Evolutionary conservation across 2,888 invertebrate species (phyloP), one percentile per base, ranked within the genome.

Genomic region (Ectemnius continuus): DNA sequence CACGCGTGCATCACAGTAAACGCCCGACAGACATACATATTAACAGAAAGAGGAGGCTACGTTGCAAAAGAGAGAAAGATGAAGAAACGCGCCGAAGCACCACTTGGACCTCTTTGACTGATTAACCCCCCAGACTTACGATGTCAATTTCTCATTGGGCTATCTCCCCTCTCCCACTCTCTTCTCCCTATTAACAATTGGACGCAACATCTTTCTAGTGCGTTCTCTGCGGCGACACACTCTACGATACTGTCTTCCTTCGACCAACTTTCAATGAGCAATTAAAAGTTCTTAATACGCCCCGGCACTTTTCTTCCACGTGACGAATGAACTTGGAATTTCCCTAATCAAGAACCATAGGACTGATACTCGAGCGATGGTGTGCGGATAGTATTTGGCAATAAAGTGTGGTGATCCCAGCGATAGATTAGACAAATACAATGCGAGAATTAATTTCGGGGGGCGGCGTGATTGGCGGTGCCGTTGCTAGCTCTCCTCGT

Each of bases 21-120:
- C 8, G 23, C 28, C 57, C 47, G 59, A 59, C 67, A 66, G 61
- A 60, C 47, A 56, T 60, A 60, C 46, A 56, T 60, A 71, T 71
- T 67, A 67, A 71, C 56, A 64, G 78, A 71, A 71, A 73, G 73
- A 52, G 52, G 73, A 52, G 52, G 16, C 16, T 57, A 46, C 65
- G 56, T 67, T 61, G 26, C 6, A 6, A 61, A 47, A 61, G 59
- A 77, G 74, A 78, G 69, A 52, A 75, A 71, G 70, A 69, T 67
- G 62, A 36, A 8, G 36, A 23, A 36, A 36, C 36, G 8, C 8
- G 36, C 8, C 70, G 69, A 68, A 5, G 52, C 5, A 16, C 16
- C 52, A 45, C 91, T 91, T 92, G 92, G 91, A 92, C 92, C 92
- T 92, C 92, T 90, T 91, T 88, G 88, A 91, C 80, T 78, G 84